Evolutionary conservation across 2,888 invertebrate species (phyloP), one percentile per base, ranked within the genome.

Genomic region (Drosophila nr. fundita): DNA sequence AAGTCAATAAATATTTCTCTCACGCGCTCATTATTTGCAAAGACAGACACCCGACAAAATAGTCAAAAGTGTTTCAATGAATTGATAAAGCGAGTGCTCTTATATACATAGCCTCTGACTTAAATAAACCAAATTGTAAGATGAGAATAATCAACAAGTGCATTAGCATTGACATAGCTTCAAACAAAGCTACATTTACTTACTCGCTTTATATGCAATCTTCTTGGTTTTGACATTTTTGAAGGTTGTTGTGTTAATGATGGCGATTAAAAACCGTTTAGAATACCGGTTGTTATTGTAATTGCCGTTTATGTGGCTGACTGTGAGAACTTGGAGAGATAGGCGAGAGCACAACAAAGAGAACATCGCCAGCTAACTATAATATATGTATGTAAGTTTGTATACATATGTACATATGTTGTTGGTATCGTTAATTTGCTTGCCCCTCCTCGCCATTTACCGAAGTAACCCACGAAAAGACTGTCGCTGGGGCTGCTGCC

Each of bases 251-350:
- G 73, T 76, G 72, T 52, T 82, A 77, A 73, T 84, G 85, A 76
- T 67, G 54, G 74, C 7, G 55, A 78, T 70, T 78, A 59, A 76
- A 72, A 85, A 73, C 82, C 45, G 76, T 78, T 87, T 82, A 76
- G 74, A 87, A 87, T 86, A 83, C 89, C 72, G 76, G 83, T 90
- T 90, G 73, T 68, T 72, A 74, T 82, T 82, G 78, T 80, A 82
- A 85, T 80, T 76, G 67, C 71, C 73, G 73, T 82, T 80, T 78
- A 85, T 71, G 66, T 62, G 76, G 64, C 38, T 61, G 63, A 69
- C 66, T 70, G 69, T 63, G 30, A 60, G 49, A 61, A 57, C 45
- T 32, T 57, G 68, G 48, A 48, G 59, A 73, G 66, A 68, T 42
- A 34, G 58, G 68, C 50, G 57, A 71, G 67, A 50, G 52, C 38